These are phyloP conservation scores for Drosophila rellima DNA, from an alignment of 2,888 invertebrate species.

Conservation along the genomic window DNA sequence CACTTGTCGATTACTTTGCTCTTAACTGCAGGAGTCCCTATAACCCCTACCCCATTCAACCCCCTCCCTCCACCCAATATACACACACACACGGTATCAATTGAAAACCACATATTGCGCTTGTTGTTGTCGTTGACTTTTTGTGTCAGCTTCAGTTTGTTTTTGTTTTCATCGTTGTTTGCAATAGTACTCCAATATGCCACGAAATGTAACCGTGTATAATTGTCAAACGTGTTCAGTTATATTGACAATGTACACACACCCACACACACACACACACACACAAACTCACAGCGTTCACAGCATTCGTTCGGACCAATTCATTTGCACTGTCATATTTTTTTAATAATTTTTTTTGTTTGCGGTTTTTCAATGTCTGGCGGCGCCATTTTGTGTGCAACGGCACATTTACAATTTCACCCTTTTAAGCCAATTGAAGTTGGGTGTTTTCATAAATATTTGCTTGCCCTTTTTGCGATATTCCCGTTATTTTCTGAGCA, in stretches of 20 bases:
- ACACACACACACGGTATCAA: conserved; percentile 52
- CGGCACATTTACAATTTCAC: conserved; percentile 56
- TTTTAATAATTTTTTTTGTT: conserved; percentile 20
- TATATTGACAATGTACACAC: conserved; percentile 59
- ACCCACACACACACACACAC: conserved; percentile 27
- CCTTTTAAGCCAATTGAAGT: conserved; percentile 45
- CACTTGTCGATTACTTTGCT: conserved; percentile 50
- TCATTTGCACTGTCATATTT: conserved; percentile 61
- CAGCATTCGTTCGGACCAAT: conserved; percentile 47
- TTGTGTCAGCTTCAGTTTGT: conserved; percentile 35
- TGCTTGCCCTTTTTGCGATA: conserved; percentile 44
- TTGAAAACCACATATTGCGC: conserved; percentile 64
- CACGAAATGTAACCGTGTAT: conserved; percentile 77
- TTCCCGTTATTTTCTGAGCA: conserved; percentile 13
- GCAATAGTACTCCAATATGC: conserved; percentile 72
- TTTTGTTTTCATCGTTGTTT: conserved; percentile 50
- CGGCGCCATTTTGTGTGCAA: conserved; percentile 64
- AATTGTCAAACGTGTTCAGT: conserved; percentile 80
- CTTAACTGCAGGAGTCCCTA: conserved; percentile 29
- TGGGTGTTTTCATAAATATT: conserved; percentile 60
- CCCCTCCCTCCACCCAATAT: background rate
- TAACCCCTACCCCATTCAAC: conserved; percentile 2
- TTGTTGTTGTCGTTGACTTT: conserved; percentile 45
- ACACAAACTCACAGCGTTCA: background rate
- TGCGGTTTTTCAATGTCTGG: conserved; percentile 24